Evolutionary conservation across 2,888 invertebrate species (phyloP), one percentile per base, ranked within the genome.

Genomic region (Conchocele bisecta): DNA sequence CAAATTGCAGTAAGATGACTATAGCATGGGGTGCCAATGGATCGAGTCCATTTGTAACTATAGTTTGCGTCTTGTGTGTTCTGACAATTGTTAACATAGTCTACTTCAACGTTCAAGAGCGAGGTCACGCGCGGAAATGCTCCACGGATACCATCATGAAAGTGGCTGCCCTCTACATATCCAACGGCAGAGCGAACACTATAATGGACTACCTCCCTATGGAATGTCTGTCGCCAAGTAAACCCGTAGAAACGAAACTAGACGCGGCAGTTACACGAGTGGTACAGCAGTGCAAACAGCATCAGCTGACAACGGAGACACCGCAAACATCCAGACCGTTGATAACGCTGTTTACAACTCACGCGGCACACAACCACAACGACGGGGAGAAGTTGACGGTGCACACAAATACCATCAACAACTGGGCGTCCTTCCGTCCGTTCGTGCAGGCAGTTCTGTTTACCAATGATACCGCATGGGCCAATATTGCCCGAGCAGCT

Each of bases 371-470:
- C 48, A 31, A 33, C 20, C 77, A 77, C 51, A 22, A 44, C 2
- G 68, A 71, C 50, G 20, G 48, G 20, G 79, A 76, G 41, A 81
- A 79, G 53, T 20, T 63, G 20, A 29, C 41, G 6, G 75, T 83
- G 17, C 79, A 81, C 68, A 73, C 73, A 17, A 80, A 81, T 33
- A 83, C 83, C 6, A 37, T 81, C 17, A 46, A 42, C 3, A 83
- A 83, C 54, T 83, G 83, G 83, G 74, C 76, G 7, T 46, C 54
- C 24, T 74, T 81, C 24, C 70, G 65, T 44, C 71, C 76, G 6
- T 58, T 53, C 26, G 70, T 77, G 22, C 75, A 77, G 33, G 41
- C 80, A 17, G 69, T 83, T 44, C 29, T 83, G 11, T 83, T 81
- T 60, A 67, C 81, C 31, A 83, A 81, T 51, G 72, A 79, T 48